Percentiles rank a stretch among this genome's conserved stretches.
Evolutionary conservation across 2,797 vertebrate genomes (phyloP).

Genomic region (Pyrocephalus nanus): DNA sequence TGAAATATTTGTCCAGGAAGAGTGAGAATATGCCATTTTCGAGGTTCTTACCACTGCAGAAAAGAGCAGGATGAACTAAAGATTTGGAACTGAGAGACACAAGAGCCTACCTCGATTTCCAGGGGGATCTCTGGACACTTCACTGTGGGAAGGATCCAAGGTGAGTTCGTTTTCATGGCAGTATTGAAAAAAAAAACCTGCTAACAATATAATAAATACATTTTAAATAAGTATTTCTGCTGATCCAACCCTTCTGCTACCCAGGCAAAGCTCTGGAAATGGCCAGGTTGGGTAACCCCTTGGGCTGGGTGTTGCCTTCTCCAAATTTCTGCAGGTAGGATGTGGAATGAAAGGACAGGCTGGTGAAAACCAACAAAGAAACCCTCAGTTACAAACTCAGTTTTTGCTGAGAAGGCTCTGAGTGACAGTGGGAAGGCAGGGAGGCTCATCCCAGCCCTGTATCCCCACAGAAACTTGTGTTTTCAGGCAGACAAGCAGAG

Average conservation of each 20-base stretch:
- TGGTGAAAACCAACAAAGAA: neutral
- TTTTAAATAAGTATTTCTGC: neutral
- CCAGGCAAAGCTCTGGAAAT: fast-evolving
- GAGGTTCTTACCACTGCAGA: neutral
- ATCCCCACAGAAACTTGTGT: neutral
- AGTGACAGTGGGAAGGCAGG: neutral
- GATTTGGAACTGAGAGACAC: neutral
- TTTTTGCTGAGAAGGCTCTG: neutral
- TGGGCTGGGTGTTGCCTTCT: neutral
- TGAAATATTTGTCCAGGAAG: too few relatives aligned
- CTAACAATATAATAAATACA: neutral
- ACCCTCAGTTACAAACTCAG: neutral
- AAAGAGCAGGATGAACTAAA: neutral
- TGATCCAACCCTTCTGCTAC: neutral
- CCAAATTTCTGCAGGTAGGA: neutral
- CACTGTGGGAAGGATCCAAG: neutral
- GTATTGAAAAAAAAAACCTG: neutral
- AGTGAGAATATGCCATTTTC: neutral
- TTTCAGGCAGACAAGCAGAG: conserved; percentile 15
- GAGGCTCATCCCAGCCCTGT: neutral
- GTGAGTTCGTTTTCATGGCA: neutral
- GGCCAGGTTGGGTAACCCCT: neutral
- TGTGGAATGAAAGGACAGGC: neutral
- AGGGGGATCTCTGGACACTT: neutral
- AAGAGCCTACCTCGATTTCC: neutral